Base-by-base conservation (phyloP, 2,888 invertebrate species). In the Pediacus dermestoides region DNA sequence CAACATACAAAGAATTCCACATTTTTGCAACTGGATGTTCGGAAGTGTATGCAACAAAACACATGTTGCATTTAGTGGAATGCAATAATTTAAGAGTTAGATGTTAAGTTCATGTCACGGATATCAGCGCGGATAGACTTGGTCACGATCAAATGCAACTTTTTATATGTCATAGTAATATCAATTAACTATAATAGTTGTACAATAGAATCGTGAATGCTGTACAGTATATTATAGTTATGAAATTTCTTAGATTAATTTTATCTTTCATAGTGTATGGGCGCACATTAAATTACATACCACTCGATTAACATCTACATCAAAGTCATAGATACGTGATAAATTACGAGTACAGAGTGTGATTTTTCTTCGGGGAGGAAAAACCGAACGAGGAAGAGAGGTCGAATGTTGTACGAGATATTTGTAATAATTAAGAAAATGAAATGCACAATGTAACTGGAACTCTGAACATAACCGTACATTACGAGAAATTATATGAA, bases 191-290 rank as follows among this genome's bases (percentile, higher is more conserved):
- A 25, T 43, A 47, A 39, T 39, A 42, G 41, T 43, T 42, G 34
- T 41, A 47, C 45, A 47, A 50, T 42, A 41, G 50, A 45, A 46
- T 46, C 48, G 46, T 50, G 50, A 48, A 41, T 41, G 45, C 37
- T 44, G 40, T 42, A 47, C 35, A 18, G n/a, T 18, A n/a, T n/a
- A n/a, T 39, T 37, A 34, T 42, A 38, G 40, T 48, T 44, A 36
- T 40, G 48, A 46, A 48, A 50, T 48, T 41, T 44, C 40, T 27
- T 40, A 34, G 36, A 43, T 44, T 46, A 46, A 46, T 49, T 38
- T 44, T 50, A 39, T 42, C n/a, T n/a, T n/a, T n/a, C 30, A 32
- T 42, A 30, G n/a, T n/a, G n/a, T n/a, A n/a, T n/a, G n/a, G n/a
- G n/a, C n/a, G n/a, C n/a, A n/a, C n/a, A n/a, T n/a, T n/a, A n/a